Conservation (phyloP, 2,888 invertebrate species). For the Rambutsinella grinnellia region DNA sequence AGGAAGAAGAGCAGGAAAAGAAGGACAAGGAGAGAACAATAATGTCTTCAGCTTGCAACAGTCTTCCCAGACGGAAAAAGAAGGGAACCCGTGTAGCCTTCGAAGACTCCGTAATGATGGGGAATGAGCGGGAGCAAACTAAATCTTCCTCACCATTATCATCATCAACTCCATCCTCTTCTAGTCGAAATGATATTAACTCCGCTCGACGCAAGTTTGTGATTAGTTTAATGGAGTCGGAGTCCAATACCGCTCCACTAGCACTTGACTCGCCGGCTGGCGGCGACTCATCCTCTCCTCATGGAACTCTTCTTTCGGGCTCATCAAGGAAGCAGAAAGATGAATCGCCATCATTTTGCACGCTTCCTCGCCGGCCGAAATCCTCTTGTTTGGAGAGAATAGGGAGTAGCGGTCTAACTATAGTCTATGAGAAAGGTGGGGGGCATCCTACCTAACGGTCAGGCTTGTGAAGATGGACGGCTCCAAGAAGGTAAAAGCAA, state of each 20-base stretch:
- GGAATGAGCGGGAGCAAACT: conserved; percentile 1
- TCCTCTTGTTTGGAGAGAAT: conserved; percentile 71
- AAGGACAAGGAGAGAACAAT: not conserved
- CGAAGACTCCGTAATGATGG: conserved; percentile 10
- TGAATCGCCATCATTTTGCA: conserved; percentile 73
- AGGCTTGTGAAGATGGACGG: conserved; percentile 89
- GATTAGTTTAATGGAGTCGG: conserved; percentile 64
- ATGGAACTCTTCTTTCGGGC: not conserved
- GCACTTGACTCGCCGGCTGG: conserved; percentile 57
- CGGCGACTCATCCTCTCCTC: not conserved
- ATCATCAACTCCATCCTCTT: conserved; percentile 23
- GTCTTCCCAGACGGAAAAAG: conserved; percentile 29
- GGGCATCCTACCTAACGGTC: conserved; percentile 89
- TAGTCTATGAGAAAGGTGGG: conserved; percentile 79
- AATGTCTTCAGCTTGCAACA: conserved; percentile 15
- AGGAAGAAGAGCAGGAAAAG: not conserved
- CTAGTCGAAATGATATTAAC: conserved; percentile 61
- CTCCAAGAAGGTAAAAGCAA: conserved; percentile 81
- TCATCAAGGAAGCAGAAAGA: conserved; percentile 50
- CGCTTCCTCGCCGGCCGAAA: conserved; percentile 79
- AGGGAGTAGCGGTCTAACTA: conserved; percentile 76
- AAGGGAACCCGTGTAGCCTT: conserved; percentile 44
- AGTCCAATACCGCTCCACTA: conserved; percentile 60
- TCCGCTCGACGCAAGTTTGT: conserved; percentile 64
- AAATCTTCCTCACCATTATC: not conserved